Base-by-base conservation (phyloP, 1,140 invertebrate species). In the Gonatopus flavifemur region DNA sequence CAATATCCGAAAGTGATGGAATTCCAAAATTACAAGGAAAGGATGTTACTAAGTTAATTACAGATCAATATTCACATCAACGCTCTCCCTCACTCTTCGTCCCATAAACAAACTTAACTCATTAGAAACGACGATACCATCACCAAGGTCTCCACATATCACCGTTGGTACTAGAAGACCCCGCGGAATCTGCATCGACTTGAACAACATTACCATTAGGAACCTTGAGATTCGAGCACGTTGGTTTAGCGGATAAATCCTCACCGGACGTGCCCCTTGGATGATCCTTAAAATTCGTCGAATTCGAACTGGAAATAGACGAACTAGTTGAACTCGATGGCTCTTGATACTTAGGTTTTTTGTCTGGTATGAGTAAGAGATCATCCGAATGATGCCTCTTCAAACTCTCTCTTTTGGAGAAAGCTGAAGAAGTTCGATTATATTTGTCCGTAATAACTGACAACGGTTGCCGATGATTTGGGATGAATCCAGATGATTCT, bases 61-160 rank as follows among this genome's bases (percentile, higher is more conserved):
- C n/a, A n/a, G n/a, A n/a, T n/a, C n/a, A n/a, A n/a, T n/a, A n/a
- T n/a, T n/a, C n/a, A n/a, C n/a, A n/a, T n/a, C n/a, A n/a, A n/a
- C n/a, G n/a, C n/a, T n/a, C n/a, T n/a, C n/a, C n/a, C n/a, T n/a
- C n/a, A n/a, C n/a, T n/a, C n/a, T n/a, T n/a, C n/a, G n/a, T n/a
- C n/a, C n/a, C n/a, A n/a, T n/a, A n/a, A 36, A 18, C 24, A 25
- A 20, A 37, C 20, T 25, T 3, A 6, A 35, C n/a, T 49, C 33
- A 37, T 31, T 50, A 30, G 12, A 52, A 52, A n/a, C n/a, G n/a
- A n/a, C n/a, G n/a, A n/a, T n/a, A n/a, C 35, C 22, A 63, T 77
- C 58, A 80, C 78, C 78, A 80, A 0, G 78, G 78, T 42, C 78
- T 65, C 78, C 78, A 80, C 78, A 80, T 80, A 46, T 78, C 77